Percentiles rank a stretch among this genome's conserved stretches.
phyloP scores from a whole-genome alignment of 2,888 invertebrate genomes.

The Lepidocyrtinus sp. region DNA sequence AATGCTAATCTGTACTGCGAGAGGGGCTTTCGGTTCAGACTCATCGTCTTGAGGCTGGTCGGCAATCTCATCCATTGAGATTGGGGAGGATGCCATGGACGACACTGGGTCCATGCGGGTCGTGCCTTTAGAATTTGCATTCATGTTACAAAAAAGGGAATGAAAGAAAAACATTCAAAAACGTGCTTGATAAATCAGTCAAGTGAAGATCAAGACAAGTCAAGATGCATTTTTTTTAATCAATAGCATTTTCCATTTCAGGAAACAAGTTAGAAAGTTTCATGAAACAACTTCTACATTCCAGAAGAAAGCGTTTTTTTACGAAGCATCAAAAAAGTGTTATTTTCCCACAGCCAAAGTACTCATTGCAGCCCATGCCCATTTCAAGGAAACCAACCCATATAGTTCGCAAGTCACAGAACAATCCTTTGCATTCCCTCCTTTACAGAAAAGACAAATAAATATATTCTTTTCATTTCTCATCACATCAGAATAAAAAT shows the following conservation, averaged over 20 bases:
- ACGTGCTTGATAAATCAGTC: not conserved
- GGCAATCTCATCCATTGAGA: slow-evolving; percentile 66
- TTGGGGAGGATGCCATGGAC: slow-evolving; percentile 65
- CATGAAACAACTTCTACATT: not conserved
- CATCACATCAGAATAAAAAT: not conserved
- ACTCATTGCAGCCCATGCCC: not conserved
- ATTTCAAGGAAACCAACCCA: not conserved
- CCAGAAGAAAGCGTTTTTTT: slow-evolving; percentile 12
- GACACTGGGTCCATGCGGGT: slow-evolving; percentile 67
- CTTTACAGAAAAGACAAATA: not conserved
- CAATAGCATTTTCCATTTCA: slow-evolving; percentile 1
- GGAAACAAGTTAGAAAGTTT: not conserved
- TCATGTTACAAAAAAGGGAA: slow-evolving; percentile 12
- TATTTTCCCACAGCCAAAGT: slow-evolving; percentile 2
- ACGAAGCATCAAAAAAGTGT: no score
- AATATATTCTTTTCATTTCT: not conserved
- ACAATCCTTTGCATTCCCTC: not conserved
- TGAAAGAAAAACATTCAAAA: slow-evolving; percentile 31
- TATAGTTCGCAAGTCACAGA: no score
- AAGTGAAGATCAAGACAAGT: no score
- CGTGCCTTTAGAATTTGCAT: slow-evolving; percentile 49
- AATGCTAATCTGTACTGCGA: slow-evolving; percentile 72
- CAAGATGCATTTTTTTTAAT: not conserved
- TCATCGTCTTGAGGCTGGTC: slow-evolving; percentile 60
- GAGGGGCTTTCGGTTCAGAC: slow-evolving; percentile 72